Evolutionary conservation across 2,113 vertebrate species (phyloP), one percentile per base, ranked within the genome.

Genomic region (Sorex fumeus): DNA sequence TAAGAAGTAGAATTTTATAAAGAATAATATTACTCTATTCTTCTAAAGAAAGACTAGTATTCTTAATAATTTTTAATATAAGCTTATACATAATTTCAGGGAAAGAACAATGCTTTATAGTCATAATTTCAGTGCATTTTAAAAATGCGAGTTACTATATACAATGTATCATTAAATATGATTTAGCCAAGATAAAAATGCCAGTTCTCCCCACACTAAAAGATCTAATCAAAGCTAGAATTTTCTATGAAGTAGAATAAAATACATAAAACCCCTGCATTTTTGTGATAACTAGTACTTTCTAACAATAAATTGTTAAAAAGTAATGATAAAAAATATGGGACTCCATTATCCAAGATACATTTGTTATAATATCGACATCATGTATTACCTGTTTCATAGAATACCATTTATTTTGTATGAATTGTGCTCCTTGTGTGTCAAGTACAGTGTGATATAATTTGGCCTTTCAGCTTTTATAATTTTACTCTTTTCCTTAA

Each of bases 111-210:
- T 88, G 86, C 36, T 89, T 92, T 88, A 28, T 79, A 92, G 53
- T 43, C 34, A 40, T 43, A 12, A 72, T 71, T 34, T 6, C 32
- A 90, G 62, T 84, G 62, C 2, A 32, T 57, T 40, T 83, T 93
- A 90, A 23, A 91, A 43, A 77, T 84, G 40, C 84, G 64, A n/a
- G 70, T 71, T 85, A 75, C 45, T 3, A 74, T 79, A 75, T 53
- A 70, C 36, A 90, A 21, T 64, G 19, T 80, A 53, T 80, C 62
- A 88, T 76, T 50, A 83, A 91, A 74, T 60, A n/a, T 92, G 57
- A 93, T 77, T 92, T 78, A 92, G 84, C 93, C n/a, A 70, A 91
- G 23, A 87, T 12, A 87, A 77, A 82, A 93, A 72, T 69, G 83
- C 23, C 32, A 62, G 84, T 72, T 81, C 64, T 6, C 36, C 6